Evolutionary conservation across 2,888 invertebrate genomes (phyloP).

Genomic region (Idaea aversata): DNA sequence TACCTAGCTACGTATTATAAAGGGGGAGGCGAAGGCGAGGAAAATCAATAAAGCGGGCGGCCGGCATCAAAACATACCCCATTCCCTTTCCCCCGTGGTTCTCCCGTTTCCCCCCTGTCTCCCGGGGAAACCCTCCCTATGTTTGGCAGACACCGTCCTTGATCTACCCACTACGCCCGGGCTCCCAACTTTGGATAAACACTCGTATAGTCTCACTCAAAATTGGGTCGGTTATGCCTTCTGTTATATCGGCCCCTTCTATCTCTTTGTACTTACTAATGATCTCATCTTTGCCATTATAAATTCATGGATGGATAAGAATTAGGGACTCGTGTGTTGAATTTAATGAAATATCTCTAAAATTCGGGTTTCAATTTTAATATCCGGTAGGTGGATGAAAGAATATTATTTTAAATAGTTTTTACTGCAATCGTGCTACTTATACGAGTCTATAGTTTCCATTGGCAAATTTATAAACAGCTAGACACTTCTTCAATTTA

Average conservation of each 20-base stretch:
- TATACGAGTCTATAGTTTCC: too few species aligned
- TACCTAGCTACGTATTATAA: conserved; percentile 49
- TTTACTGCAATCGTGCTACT: too few species aligned
- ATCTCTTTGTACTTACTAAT: conserved; percentile 38
- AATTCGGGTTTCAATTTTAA: background rate
- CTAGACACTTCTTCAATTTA: too few species aligned
- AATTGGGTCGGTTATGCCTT: conserved; percentile 76
- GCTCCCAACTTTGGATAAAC: conserved; percentile 75
- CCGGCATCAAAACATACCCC: conserved; percentile 75
- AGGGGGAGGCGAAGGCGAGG: conserved; percentile 57
- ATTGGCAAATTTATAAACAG: too few species aligned
- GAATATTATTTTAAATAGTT: background rate
- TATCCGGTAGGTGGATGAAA: background rate
- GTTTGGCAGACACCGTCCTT: conserved; percentile 80
- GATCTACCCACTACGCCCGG: conserved; percentile 72
- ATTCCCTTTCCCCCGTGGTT: conserved; percentile 38
- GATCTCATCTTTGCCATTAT: conserved; percentile 15
- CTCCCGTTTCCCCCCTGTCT: conserved; percentile 47
- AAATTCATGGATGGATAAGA: background rate
- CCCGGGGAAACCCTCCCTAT: conserved; percentile 78
- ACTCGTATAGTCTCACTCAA: conserved; percentile 66
- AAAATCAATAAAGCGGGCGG: conserved; percentile 78
- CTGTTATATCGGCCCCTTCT: conserved; percentile 40
- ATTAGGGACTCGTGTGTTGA: conserved; percentile 1
- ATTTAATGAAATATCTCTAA: background rate